phyloP scores from a whole-genome alignment of 2,113 vertebrate genomes.

The Hydrochoerus hydrochaeris region DNA sequence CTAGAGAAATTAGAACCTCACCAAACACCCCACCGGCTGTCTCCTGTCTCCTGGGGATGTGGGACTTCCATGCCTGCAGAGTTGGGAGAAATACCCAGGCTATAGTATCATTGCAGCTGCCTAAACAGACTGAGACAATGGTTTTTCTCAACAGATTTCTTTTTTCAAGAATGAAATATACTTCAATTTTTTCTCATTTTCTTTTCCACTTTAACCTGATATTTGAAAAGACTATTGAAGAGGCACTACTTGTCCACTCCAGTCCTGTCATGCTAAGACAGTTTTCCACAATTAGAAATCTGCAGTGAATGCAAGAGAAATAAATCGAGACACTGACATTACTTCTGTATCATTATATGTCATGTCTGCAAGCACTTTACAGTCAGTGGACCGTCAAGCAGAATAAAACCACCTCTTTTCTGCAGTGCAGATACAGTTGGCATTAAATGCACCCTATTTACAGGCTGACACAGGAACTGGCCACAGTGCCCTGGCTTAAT shows the following conservation, averaged over 20 bases:
- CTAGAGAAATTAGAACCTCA: not conserved
- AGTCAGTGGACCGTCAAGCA: not conserved
- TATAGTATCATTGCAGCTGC: not conserved
- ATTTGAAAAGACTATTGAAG: slow-evolving; percentile 29
- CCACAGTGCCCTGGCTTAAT: not conserved
- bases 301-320: slow-evolving; percentile 19
- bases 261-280: not conserved
- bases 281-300: slow-evolving; percentile 51
- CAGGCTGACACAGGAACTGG: not conserved
- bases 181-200: not conserved
- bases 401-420: not conserved
- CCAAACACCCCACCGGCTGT: not conserved
- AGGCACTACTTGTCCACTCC: not conserved
- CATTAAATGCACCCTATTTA: too few relatives aligned
- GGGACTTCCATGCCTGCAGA: not conserved
- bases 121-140: not conserved
- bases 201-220: not conserved
- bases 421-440: too few relatives aligned
- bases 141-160: not conserved
- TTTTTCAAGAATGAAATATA: slow-evolving; percentile 8
- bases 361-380: not conserved
- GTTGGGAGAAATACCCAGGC: not conserved
- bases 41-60: not conserved
- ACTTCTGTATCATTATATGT: not conserved
- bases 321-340: slow-evolving; percentile 26